Conservation (phyloP, 2,797 vertebrate genomes). For the Sebastes diploproa region DNA sequence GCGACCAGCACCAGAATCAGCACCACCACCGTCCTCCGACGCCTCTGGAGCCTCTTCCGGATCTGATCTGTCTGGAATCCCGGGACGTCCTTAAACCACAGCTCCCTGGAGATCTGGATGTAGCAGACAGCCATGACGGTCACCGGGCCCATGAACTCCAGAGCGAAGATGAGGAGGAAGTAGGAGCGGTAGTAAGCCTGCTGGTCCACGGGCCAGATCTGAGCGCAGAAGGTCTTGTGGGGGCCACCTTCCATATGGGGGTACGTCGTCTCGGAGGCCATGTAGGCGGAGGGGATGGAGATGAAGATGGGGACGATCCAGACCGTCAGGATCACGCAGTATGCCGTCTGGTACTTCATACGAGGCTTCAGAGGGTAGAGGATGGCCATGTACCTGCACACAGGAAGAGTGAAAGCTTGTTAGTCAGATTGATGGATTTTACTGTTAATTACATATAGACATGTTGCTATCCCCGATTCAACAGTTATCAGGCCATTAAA, state of each 20-base stretch:
- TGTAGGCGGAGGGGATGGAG: slow-evolving; percentile 92
- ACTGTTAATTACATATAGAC: background rate
- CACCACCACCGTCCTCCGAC: slow-evolving; percentile 88
- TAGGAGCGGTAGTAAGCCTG: slow-evolving; percentile 92
- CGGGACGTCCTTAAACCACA: slow-evolving; percentile 94
- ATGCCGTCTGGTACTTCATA: slow-evolving; percentile 91
- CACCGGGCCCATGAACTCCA: slow-evolving; percentile 91
- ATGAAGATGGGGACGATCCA: slow-evolving; percentile 91
- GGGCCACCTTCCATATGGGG: slow-evolving; percentile 68
- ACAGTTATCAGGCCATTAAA: too few relatives aligned
- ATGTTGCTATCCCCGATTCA: rapidly evolving
- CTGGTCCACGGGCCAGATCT: slow-evolving; percentile 94
- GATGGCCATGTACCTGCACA: slow-evolving; percentile 90
- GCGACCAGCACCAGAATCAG: slow-evolving; percentile 89
- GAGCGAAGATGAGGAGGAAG: slow-evolving; percentile 90
- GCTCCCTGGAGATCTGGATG: slow-evolving; percentile 87
- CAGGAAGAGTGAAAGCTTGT: background rate
- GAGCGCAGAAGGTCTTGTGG: slow-evolving; percentile 94
- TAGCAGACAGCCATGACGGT: slow-evolving; percentile 91
- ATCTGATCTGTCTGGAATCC: slow-evolving; percentile 94
- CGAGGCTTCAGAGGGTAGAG: slow-evolving; percentile 92
- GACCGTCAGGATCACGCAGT: slow-evolving; percentile 85
- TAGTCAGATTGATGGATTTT: background rate
- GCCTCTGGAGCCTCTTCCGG: slow-evolving; percentile 83
- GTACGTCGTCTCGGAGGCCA: slow-evolving; percentile 88